phyloP scores from a whole-genome alignment of 2,888 invertebrate species.

The Mesochorus sp. region DNA sequence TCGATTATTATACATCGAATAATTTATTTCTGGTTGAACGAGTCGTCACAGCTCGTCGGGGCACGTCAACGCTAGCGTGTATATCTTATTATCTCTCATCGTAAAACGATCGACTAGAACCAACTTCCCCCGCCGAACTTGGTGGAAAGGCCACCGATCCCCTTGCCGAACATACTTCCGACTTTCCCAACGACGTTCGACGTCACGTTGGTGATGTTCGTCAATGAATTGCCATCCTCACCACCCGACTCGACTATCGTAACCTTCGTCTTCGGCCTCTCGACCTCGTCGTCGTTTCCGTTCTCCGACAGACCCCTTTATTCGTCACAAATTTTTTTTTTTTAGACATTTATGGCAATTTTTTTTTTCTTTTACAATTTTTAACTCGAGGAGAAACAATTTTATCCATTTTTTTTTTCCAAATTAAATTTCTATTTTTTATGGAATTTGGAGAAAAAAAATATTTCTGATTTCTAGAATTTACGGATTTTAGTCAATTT shows the following conservation, averaged over 20 bases:
- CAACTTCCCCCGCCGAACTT: conserved; percentile 94
- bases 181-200: conserved; percentile 94
- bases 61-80: conserved; percentile 4
- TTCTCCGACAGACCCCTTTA: conserved; percentile 80
- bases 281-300: conserved; percentile 85
- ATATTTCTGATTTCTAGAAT: too few species aligned
- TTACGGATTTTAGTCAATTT: too few species aligned
- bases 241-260: conserved; percentile 85
- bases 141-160: conserved; percentile 94
- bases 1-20: not conserved
- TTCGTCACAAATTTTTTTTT: not conserved
- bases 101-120: conserved; percentile 88
- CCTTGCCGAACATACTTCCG: conserved; percentile 94
- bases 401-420: too few species aligned
- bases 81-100: conserved; percentile 8
- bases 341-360: too few species aligned
- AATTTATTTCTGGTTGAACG: not conserved
- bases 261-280: conserved; percentile 85
- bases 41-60: conserved; percentile 57
- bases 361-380: not conserved
- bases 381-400: not conserved
- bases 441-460: too few species aligned
- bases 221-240: conserved; percentile 88
- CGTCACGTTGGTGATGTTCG: conserved; percentile 90
- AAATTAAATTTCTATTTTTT: too few species aligned